Base-by-base conservation (phyloP, 2,113 vertebrate genomes). In the Barbus barbus region DNA sequence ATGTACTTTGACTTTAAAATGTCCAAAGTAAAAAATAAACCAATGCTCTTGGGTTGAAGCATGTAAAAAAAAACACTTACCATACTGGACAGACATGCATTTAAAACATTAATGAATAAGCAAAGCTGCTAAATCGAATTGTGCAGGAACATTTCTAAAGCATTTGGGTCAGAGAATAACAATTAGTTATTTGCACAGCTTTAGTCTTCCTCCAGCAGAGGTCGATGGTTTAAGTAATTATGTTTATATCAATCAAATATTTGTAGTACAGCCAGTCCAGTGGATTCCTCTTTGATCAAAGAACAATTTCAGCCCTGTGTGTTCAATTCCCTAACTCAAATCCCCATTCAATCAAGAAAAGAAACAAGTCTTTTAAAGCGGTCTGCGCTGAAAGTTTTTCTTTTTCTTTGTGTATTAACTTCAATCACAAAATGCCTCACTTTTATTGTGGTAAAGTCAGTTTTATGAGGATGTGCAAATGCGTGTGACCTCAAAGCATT, bases 91-190 rank as follows among this genome's bases (percentile, higher is more conserved):
- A 77, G 22, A 46, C 80, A 24, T 44, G 72, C n/a, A 63, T 41
- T 73, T 60, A 74, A 82, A 56, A 79, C 26, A 53, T 41, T 86
- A 58, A 78, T 83, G 48, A 88, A 86, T 88, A 79, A 86, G 76
- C 20, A 84, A 76, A 72, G 14, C 31, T 67, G 38, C 44, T 86
- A 78, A 84, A 84, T 56, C 33, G 78, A 81, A 82, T 84, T 78
- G 13, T 58, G 73, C 22, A 26, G n/a, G 41, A 77, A 28, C 5
- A 78, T 71, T 72, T 71, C 24, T 78, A 80, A 81, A 36, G 51
- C 8, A 69, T 77, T 24, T 41, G 20, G 48, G 22, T 46, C 46
- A 51, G 28, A 72, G 38, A 72, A 83, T 78, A 78, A 78, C 53
- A 74, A 78, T 81, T 78, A 67, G 20, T 12, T 60, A 56, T 83